phyloP scores from a whole-genome alignment of 2,888 invertebrate genomes.

The Ectobius pallidus region DNA sequence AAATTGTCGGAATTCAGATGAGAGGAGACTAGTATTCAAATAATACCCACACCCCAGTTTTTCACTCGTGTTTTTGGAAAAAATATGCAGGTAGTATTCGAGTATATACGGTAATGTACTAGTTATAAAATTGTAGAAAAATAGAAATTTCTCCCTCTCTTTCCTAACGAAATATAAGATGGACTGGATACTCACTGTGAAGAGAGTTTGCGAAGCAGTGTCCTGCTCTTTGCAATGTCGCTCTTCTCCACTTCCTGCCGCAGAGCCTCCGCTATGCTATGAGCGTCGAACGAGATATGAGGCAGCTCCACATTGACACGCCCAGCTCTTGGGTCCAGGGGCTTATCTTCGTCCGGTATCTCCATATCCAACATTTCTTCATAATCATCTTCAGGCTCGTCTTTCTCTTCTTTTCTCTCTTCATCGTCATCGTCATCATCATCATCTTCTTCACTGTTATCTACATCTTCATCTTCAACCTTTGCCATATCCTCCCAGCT shows the following conservation, averaged over 20 bases:
- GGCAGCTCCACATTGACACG: conserved; percentile 75
- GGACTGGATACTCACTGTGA: not conserved
- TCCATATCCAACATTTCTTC: conserved; percentile 31
- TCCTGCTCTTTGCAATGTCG: conserved; percentile 41
- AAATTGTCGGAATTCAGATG: too few relatives aligned
- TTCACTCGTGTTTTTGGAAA: too few relatives aligned
- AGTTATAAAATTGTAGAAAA: too few relatives aligned
- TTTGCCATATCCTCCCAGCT: conserved; percentile 70
- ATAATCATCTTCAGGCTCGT: conserved; percentile 43
- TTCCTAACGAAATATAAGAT: too few relatives aligned
- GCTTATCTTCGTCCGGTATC: conserved; percentile 34
- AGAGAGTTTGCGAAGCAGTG: not conserved
- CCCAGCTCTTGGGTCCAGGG: conserved; percentile 81
- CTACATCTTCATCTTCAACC: conserved; percentile 58
- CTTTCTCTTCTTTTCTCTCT: conserved; percentile 46
- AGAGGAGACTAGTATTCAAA: too few relatives aligned
- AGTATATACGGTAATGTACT: too few relatives aligned
- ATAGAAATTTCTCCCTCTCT: too few relatives aligned
- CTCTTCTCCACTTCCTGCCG: conserved; percentile 37
- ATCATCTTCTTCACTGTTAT: conserved; percentile 51
- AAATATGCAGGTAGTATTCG: too few relatives aligned
- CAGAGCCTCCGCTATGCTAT: conserved; percentile 62
- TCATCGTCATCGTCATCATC: too few relatives aligned
- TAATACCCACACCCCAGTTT: too few relatives aligned
- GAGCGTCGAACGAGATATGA: conserved; percentile 68